A percentile compares a stretch with the other conserved stretches of the same genome.
These are phyloP conservation scores for Colletes collaris DNA, from an alignment of 2,888 invertebrate species.

Conservation along the genomic window DNA sequence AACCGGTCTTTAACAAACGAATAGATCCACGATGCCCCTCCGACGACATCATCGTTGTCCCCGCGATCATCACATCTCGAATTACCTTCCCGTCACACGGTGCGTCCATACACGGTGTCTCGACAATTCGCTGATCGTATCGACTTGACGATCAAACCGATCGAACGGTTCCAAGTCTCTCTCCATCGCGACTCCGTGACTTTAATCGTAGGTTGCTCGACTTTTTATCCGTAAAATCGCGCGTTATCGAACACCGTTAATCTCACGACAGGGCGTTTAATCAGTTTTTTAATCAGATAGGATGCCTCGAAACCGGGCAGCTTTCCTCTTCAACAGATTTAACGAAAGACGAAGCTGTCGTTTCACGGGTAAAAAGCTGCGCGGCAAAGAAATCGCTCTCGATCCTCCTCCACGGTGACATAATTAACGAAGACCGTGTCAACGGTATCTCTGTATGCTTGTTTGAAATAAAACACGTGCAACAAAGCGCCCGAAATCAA, in stretches of 20 bases:
- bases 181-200: conserved; percentile 5
- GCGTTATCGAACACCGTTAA: background rate
- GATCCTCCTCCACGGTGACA: background rate
- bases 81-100: conserved; percentile 31
- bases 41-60: conserved; percentile 31
- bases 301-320: too few relatives aligned
- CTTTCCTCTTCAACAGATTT: background rate
- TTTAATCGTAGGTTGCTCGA: background rate
- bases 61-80: conserved; percentile 22
- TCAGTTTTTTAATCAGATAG: too few relatives aligned
- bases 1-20: conserved; percentile 4
- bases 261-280: background rate
- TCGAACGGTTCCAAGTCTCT: background rate
- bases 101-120: conserved; percentile 37
- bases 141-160: background rate
- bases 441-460: background rate
- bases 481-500: conserved; percentile 19
- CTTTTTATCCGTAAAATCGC: background rate
- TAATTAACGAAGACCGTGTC: background rate
- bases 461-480: background rate
- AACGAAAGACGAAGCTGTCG: background rate
- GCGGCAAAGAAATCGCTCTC: background rate
- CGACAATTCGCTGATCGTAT: conserved; percentile 4
- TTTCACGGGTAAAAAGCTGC: background rate
- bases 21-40: conserved; percentile 41